Evolutionary conservation across 1,140 invertebrate species (phyloP), one percentile per base, ranked within the genome.

Genomic region (Drosophila pallidifrons): DNA sequence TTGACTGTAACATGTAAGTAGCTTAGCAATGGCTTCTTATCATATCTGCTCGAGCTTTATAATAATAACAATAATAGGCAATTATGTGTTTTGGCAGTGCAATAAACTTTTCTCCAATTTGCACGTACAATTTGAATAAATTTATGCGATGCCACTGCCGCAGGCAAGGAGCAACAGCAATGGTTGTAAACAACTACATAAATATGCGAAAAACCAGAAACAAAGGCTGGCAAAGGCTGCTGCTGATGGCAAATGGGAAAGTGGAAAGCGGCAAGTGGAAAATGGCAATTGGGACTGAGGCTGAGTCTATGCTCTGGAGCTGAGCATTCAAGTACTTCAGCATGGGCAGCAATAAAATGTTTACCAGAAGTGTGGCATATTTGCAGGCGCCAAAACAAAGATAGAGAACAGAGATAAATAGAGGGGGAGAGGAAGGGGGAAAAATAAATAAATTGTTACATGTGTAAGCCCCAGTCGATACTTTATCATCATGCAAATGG

Each of bases 401-500:
- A 10, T 25, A 41, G 25, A 10, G 0, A 30, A 61, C 32, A n/a
- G 45, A 16, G 25, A 41, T 3, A 15, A 15, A 54, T 3, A n/a
- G n/a, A 8, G 60, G n/a, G 28, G 3, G 5, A 35, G 38, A 32
- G 8, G 8, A 8, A 15, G 7, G 25, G 0, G 20, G 6, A 32
- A 13, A 67, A 58, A 43, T 49, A 76, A 46, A 72, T 72, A 72
- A 72, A 65, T 76, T 60, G 61, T 43, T 76, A 76, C 69, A 76
- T 65, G 54, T 68, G 75, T 75, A 75, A 67, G 65, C 82, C 75
- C 82, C 63, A 70, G 75, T 82, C 65, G 82, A 77, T 82, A 87
- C 82, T 87, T 77, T 79, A 86, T 85, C 75, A 87, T 82, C 76
- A 79, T 85, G 77, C 69, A 85, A 85, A 85, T 85, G 69, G 68